Percentiles rank a stretch among this genome's conserved stretches.
phyloP scores from a whole-genome alignment of 2,113 vertebrate species.

The Pterophyllum scalare region DNA sequence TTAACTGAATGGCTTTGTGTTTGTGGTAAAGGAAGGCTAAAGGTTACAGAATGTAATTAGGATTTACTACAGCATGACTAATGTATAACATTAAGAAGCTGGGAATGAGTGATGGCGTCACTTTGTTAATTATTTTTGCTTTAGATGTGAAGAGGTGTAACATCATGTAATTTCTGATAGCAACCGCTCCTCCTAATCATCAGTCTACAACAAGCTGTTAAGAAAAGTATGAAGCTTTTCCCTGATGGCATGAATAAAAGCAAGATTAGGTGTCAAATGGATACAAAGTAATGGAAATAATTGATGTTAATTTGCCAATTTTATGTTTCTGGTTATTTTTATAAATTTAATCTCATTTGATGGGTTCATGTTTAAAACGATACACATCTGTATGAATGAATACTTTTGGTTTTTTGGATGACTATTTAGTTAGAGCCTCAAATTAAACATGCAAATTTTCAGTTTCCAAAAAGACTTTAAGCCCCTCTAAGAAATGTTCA shows the following conservation, averaged over 20 bases:
- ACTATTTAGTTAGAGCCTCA: not conserved
- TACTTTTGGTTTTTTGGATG: not conserved
- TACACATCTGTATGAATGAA: not conserved
- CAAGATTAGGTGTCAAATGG: not conserved
- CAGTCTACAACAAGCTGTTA: constrained; percentile 10
- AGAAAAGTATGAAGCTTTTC: not conserved
- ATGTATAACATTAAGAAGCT: constrained; percentile 53
- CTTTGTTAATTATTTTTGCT: constrained; percentile 56
- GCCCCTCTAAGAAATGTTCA: constrained; percentile 34
- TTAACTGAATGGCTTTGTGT: constrained; percentile 24
- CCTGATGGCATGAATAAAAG: constrained; percentile 10
- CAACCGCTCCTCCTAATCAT: constrained; percentile 37
- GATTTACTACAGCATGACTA: constrained; percentile 57
- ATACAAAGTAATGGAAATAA: constrained; percentile 24
- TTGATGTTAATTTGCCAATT: constrained; percentile 25
- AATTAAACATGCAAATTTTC: not conserved
- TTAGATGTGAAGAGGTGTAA: constrained; percentile 34
- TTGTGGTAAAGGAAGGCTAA: constrained; percentile 42
- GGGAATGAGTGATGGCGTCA: constrained; percentile 25
- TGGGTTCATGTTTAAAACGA: not conserved
- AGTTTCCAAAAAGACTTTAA: constrained; percentile 30
- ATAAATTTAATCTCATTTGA: not conserved
- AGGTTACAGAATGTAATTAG: constrained; percentile 61
- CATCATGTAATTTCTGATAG: constrained; percentile 44
- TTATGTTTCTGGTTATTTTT: constrained; percentile 15